These are phyloP conservation scores for Sapajus apella DNA, from an alignment of 2,113 vertebrate genomes.

Conservation along the genomic window DNA sequence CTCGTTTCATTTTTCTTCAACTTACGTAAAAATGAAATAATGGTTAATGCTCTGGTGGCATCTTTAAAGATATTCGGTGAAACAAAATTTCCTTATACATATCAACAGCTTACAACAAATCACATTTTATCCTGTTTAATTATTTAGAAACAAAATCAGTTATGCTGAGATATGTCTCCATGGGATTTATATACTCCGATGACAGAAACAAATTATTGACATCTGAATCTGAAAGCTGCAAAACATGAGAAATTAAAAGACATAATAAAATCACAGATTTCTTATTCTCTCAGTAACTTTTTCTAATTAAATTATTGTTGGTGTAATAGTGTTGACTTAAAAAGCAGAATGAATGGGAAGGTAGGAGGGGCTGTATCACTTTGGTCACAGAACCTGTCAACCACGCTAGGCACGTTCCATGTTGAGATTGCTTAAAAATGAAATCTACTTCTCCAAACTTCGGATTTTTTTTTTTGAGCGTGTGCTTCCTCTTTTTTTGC, in stretches of 20 bases:
- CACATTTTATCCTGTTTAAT: not conserved
- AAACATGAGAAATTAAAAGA: not conserved
- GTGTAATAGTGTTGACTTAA: not conserved
- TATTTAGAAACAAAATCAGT: not conserved
- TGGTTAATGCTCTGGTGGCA: not conserved
- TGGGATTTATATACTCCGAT: not conserved
- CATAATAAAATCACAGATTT: not conserved
- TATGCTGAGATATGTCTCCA: not conserved
- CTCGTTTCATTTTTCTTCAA: constrained; percentile 32
- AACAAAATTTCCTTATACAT: constrained; percentile 45
- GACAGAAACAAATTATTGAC: not conserved
- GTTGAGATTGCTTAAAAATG: not conserved
- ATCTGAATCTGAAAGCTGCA: not conserved
- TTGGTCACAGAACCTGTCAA: not conserved
- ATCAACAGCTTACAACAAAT: constrained; percentile 68
- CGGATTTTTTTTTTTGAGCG: not conserved
- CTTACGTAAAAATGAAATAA: not conserved
- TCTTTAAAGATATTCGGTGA: not conserved
- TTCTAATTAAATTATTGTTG: not conserved
- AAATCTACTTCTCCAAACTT: not conserved
- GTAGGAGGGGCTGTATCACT: too few species aligned
- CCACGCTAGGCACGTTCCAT: not conserved
- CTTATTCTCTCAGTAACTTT: not conserved
- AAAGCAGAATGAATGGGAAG: not conserved
- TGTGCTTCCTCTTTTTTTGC: not conserved